phyloP scores from a whole-genome alignment of 2,797 vertebrate genomes.

The Ambastaia sidthimunki region DNA sequence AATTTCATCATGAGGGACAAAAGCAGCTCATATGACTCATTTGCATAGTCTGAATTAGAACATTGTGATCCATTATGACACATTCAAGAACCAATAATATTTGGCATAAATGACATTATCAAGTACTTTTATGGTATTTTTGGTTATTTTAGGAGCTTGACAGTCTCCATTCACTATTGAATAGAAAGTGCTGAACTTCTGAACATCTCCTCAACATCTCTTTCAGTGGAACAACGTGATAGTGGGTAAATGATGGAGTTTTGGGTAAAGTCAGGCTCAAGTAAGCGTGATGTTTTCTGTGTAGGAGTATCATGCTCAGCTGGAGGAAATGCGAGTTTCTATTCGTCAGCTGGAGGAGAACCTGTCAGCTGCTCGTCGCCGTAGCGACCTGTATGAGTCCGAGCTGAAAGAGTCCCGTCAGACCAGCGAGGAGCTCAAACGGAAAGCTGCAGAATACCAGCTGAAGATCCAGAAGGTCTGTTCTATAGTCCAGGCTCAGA shows the following conservation, averaged over 20 bases:
- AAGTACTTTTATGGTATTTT: too few relatives aligned
- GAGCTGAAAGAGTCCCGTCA: constrained; percentile 94
- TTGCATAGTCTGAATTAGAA: too few relatives aligned
- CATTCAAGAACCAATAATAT: too few relatives aligned
- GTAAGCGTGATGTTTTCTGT: neutral
- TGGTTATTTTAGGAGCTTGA: too few relatives aligned
- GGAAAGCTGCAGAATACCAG: constrained; percentile 92
- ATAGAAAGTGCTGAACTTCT: neutral
- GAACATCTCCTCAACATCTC: too few relatives aligned
- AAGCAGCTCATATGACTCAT: neutral
- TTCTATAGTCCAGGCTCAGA: neutral
- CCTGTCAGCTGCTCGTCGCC: constrained; percentile 93
- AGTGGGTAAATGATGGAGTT: neutral
- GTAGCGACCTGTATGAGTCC: constrained; percentile 93
- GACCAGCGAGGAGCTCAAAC: constrained; percentile 93
- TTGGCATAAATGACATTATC: too few relatives aligned
- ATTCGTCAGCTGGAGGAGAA: constrained; percentile 97
- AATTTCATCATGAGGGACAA: too few relatives aligned
- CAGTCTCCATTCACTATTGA: too few relatives aligned
- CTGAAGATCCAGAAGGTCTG: constrained; percentile 93
- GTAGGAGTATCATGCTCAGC: constrained; percentile 96
- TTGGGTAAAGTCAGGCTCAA: neutral
- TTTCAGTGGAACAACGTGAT: neutral
- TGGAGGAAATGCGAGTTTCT: constrained; percentile 96
- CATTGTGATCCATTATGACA: too few relatives aligned